Base-by-base conservation (phyloP, 2,888 invertebrate species). In the Globia sparganii region DNA sequence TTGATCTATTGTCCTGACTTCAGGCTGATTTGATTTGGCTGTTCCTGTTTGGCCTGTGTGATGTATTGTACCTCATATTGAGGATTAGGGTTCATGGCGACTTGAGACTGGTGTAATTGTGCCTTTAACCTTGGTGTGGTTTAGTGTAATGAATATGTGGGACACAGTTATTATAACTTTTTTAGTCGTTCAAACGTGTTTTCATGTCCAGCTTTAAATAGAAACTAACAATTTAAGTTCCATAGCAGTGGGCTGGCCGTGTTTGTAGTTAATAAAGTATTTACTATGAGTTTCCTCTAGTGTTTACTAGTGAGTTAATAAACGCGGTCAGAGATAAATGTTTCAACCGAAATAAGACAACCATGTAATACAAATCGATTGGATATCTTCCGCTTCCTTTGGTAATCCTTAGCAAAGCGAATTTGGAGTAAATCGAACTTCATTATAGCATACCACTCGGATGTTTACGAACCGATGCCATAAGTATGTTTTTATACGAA, bases 21-120 rank as follows among this genome's bases (percentile, higher is more conserved):
- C 8, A 6, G n/a, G 25, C 31, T 70, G 53, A 83, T 83, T 74
- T 75, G 40, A 81, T 84, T 84, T 77, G 18, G 8, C 2, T 59
- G 18, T 34, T 8, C n/a, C 34, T 75, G 72, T 77, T 84, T 81
- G 78, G n/a, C 31, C 15, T 31, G 72, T 73, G 59, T 58, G 8
- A 5, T 81, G 21, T 37, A 61, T 58, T 62, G 13, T 56, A 9
- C 53, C 62, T 34, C 18, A 34, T 15, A 15, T 9, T n/a, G 13
- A 28, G 18, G 25, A 40, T 67, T 37, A 28, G 1, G 13, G 18
- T 49, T 66, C 6, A 46, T 34, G 18, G 56, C 11, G 61, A 31
- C 28, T 56, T 65, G 11, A 5, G 2, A 31, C 3, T 25, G 40
- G 43, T 37, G 0, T n/a, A 15, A 11, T 15, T 43, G 25, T 8